Conservation (phyloP, 2,888 invertebrate species). For the Cyclophora punctaria region DNA sequence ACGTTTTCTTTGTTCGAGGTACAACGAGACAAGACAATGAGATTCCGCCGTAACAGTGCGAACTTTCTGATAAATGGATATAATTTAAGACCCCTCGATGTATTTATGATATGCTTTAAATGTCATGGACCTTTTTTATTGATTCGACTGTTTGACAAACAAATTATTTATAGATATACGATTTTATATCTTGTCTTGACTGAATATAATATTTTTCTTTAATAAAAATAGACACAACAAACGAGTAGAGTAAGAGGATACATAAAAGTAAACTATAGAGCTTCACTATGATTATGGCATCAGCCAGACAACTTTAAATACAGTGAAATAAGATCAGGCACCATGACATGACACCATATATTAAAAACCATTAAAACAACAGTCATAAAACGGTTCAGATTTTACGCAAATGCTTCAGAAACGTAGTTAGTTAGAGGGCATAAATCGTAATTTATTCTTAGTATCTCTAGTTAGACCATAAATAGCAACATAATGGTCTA, state of each 20-base stretch:
- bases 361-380: too few relatives aligned
- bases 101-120: constrained; percentile 23
- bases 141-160: too few relatives aligned
- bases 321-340: too few relatives aligned
- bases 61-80: constrained; percentile 41
- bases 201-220: too few relatives aligned
- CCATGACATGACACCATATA: too few relatives aligned
- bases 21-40: constrained; percentile 44
- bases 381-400: neutral
- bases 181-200: too few relatives aligned
- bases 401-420: neutral
- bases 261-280: too few relatives aligned
- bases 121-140: constrained; percentile 16
- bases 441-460: constrained; percentile 27
- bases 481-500: constrained; percentile 47
- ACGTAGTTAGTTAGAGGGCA: constrained; percentile 1
- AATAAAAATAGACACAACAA: too few relatives aligned
- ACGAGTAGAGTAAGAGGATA: too few relatives aligned
- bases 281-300: too few relatives aligned
- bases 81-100: constrained; percentile 22
- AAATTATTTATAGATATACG: too few relatives aligned
- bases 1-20: constrained; percentile 52
- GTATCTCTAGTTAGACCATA: constrained; percentile 31
- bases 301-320: too few relatives aligned
- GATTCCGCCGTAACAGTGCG: constrained; percentile 44